A percentile compares a stretch with the other conserved stretches of the same genome.
Conservation (phyloP, 2,888 invertebrate species). For the Hirtodrosophila trivittata region DNA sequence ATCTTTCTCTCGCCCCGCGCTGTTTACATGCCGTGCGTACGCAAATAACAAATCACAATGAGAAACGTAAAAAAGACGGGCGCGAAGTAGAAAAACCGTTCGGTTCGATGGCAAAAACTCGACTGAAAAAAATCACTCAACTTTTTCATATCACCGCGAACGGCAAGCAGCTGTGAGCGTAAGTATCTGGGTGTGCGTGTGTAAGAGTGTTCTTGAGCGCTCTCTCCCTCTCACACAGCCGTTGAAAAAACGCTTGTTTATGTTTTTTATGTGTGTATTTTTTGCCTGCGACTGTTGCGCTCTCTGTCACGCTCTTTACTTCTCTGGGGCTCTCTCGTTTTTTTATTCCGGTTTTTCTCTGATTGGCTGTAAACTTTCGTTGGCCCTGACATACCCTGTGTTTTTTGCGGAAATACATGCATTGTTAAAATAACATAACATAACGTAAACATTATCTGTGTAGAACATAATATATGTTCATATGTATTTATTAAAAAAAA, state of each 20-base stretch:
- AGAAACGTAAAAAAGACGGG: conserved; percentile 57
- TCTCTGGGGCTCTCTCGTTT: conserved; percentile 26
- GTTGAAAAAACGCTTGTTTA: conserved; percentile 73
- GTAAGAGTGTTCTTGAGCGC: conserved; percentile 22
- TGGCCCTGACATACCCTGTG: conserved; percentile 30
- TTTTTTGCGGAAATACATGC: conserved; percentile 4
- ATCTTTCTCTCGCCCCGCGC: conserved; percentile 28
- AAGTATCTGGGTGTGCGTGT: conserved; percentile 31
- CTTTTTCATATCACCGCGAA: conserved; percentile 59
- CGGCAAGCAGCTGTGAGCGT: conserved; percentile 50
- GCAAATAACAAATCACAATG: conserved; percentile 60
- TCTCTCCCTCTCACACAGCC: conserved; percentile 36
- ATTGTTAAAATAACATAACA: too few relatives aligned
- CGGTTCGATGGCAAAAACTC: conserved; percentile 83
- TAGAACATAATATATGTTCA: too few relatives aligned
- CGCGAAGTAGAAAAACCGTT: conserved; percentile 59
- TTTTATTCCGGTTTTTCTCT: conserved; percentile 52
- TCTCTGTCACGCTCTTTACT: conserved; percentile 30
- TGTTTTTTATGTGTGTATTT: conserved; percentile 73
- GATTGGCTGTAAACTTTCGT: conserved; percentile 37
- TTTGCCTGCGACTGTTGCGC: conserved; percentile 40
- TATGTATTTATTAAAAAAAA: too few relatives aligned
- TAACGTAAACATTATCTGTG: too few relatives aligned
- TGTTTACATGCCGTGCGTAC: conserved; percentile 61
- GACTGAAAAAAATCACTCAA: conserved; percentile 83